Evolutionary conservation across 1,140 invertebrate genomes (phyloP).

Genomic region (Aphelinus atriplicis): DNA sequence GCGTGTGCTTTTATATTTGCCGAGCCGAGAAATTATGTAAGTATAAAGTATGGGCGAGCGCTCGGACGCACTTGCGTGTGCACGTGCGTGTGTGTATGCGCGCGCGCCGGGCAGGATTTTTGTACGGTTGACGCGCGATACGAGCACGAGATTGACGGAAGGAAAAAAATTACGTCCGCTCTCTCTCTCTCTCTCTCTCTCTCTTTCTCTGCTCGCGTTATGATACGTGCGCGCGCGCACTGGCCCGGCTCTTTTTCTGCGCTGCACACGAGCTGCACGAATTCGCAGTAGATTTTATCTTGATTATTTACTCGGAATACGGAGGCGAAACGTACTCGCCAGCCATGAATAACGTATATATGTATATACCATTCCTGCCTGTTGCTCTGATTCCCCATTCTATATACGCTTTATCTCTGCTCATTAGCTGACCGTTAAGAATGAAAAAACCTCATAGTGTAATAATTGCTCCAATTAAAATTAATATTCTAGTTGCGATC

Average conservation of each 20-base stretch:
- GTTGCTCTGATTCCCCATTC: not conserved
- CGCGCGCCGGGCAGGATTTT: constrained; percentile 22
- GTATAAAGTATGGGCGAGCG: not conserved
- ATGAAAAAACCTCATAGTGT: too few relatives aligned
- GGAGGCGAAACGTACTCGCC: not conserved
- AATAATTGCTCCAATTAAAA: too few relatives aligned
- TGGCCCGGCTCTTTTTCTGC: not conserved
- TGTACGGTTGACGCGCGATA: constrained; percentile 26
- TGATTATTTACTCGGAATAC: constrained; percentile 25
- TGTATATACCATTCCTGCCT: not conserved
- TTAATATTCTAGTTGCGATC: too few relatives aligned
- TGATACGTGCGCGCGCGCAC: not conserved
- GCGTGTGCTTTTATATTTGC: too few relatives aligned
- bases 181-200: too few relatives aligned
- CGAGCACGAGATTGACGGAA: constrained; percentile 14
- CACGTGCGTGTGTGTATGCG: too few relatives aligned
- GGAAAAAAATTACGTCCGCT: constrained; percentile 35
- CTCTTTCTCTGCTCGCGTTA: not conserved
- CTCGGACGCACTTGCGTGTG: too few relatives aligned
- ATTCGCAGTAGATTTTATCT: constrained; percentile 33
- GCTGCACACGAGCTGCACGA: not conserved
- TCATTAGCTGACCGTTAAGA: not conserved
- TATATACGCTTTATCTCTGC: not conserved
- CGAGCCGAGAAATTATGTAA: constrained; percentile 15
- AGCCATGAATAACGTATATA: not conserved